Percentiles rank a stretch among this genome's conserved stretches.
phyloP scores from a whole-genome alignment of 2,113 vertebrate species.

The Leptosomus discolor region DNA sequence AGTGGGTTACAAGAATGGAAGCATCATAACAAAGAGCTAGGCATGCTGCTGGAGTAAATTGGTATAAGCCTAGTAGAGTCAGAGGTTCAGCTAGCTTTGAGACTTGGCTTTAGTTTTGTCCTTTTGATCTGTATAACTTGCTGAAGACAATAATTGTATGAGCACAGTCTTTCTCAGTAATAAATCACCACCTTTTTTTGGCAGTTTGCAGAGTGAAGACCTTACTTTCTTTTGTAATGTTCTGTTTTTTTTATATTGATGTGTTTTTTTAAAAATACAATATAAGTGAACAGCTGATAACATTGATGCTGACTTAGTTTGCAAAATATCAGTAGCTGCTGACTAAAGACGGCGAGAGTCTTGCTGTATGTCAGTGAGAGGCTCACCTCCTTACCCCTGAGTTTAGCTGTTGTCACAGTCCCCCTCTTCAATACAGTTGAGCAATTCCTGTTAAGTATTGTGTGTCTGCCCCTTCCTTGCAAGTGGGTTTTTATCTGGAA shows the following conservation, averaged over 20 bases:
- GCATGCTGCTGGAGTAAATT: background rate
- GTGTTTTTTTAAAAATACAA: background rate
- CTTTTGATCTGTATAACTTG: background rate
- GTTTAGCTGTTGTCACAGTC: background rate
- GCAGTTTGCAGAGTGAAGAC: background rate
- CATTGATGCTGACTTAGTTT: background rate
- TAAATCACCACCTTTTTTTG: background rate
- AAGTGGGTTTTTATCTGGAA: background rate
- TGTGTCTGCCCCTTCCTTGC: background rate
- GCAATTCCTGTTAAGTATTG: background rate
- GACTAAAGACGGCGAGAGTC: no score
- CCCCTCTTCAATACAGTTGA: background rate
- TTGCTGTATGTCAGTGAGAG: fast-evolving
- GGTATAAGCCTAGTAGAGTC: background rate
- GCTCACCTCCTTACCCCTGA: background rate
- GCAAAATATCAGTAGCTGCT: background rate
- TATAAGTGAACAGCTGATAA: background rate
- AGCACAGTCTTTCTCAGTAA: background rate
- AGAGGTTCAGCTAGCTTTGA: background rate
- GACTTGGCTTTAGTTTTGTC: background rate
- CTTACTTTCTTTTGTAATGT: background rate
- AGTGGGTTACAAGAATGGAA: background rate
- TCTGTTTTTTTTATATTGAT: background rate
- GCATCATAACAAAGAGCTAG: background rate
- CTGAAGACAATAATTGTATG: background rate